Conservation (phyloP, 2,797 vertebrate species). For the Eurystomus glaucurus region DNA sequence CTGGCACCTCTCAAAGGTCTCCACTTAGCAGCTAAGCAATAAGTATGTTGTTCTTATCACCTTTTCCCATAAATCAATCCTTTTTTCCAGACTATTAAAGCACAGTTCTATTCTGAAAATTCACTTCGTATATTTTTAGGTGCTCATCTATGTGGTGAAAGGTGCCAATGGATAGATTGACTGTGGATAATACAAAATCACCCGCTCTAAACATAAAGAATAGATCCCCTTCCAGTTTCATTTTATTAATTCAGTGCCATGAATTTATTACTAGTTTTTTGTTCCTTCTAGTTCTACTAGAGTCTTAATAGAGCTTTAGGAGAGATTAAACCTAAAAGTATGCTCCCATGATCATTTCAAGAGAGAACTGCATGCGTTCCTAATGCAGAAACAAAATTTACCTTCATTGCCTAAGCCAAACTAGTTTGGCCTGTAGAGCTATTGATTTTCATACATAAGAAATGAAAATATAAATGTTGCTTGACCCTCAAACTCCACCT, state of each 20-base stretch:
- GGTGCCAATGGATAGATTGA: background rate
- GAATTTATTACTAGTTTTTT: background rate
- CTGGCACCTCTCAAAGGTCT: constrained; percentile 29
- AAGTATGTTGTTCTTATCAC: constrained; percentile 27
- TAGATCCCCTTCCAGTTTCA: background rate
- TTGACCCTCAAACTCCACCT: background rate
- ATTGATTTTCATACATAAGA: background rate
- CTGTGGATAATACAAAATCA: background rate
- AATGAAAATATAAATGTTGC: background rate
- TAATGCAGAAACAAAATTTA: background rate
- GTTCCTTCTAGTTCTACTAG: background rate
- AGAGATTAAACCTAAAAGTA: background rate
- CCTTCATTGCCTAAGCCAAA: background rate
- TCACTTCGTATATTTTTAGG: background rate
- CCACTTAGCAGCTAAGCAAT: constrained; percentile 34
- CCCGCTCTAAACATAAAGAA: background rate
- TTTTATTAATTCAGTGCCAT: background rate
- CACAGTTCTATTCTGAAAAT: background rate
- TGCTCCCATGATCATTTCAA: background rate
- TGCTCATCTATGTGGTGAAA: background rate
- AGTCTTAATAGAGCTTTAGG: background rate
- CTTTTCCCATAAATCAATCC: constrained; percentile 42
- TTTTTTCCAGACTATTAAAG: background rate
- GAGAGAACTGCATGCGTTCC: background rate
- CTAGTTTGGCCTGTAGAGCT: background rate